Conservation (phyloP, 2,888 invertebrate genomes). For the Agapostemon virescens region DNA sequence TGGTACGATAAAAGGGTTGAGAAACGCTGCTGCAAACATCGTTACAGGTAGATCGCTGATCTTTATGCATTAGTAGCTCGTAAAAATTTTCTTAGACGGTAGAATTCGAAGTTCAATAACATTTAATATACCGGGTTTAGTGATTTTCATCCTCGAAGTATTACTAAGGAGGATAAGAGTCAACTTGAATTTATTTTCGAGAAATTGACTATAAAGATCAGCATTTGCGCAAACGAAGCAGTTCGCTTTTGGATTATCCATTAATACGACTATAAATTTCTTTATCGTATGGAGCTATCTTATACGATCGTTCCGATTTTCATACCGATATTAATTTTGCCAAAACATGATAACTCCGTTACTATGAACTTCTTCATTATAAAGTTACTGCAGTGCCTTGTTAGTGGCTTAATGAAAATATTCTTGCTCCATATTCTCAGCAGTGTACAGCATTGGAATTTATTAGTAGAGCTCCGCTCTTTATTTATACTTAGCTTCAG, state of each 20-base stretch:
- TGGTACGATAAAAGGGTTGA: background rate
- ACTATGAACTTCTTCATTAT: background rate
- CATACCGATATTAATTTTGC: background rate
- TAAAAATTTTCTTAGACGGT: slow-evolving; percentile 6
- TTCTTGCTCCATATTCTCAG: background rate
- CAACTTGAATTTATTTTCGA: background rate
- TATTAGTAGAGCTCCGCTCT: background rate
- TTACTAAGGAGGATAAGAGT: background rate
- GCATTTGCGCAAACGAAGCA: background rate
- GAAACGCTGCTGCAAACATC: background rate
- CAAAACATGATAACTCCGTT: background rate
- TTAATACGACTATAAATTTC: background rate
- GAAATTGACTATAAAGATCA: background rate
- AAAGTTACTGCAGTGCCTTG: background rate
- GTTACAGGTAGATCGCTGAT: background rate
- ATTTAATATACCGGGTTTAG: background rate
- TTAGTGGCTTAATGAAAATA: slow-evolving; percentile 1
- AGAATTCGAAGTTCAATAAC: background rate
- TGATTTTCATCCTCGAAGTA: background rate
- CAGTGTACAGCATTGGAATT: background rate
- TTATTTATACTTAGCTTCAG: background rate
- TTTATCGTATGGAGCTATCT: background rate
- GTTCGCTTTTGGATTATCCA: background rate
- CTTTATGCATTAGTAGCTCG: background rate
- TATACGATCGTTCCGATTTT: background rate